Conservation (phyloP, 2,888 invertebrate genomes). For the Venusia cambrica region DNA sequence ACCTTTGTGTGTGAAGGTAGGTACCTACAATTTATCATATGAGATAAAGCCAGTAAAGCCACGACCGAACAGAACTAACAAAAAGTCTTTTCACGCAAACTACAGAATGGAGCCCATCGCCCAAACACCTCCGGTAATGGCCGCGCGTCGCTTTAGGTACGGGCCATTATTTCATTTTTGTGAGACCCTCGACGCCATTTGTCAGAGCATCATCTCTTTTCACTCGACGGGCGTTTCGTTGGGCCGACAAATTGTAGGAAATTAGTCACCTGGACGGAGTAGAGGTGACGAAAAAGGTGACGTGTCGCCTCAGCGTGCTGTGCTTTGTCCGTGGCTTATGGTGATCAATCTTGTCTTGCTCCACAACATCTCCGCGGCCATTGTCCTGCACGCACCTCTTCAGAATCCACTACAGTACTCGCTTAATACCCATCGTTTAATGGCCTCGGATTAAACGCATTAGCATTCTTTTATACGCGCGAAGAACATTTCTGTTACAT, state of each 20-base stretch:
- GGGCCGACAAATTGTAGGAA: slow-evolving; percentile 75
- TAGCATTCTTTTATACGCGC: slow-evolving; percentile 37
- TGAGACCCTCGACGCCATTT: slow-evolving; percentile 76
- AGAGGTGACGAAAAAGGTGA: slow-evolving; percentile 81
- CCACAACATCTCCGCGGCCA: slow-evolving; percentile 45
- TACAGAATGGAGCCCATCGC: slow-evolving; percentile 77
- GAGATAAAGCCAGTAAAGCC: slow-evolving; percentile 72
- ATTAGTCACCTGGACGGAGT: slow-evolving; percentile 75
- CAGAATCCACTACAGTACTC: slow-evolving; percentile 44
- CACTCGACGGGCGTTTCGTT: slow-evolving; percentile 65
- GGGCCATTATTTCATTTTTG: slow-evolving; percentile 79
- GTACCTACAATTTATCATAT: slow-evolving; percentile 71
- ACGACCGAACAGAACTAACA: slow-evolving; percentile 75
- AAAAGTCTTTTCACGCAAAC: slow-evolving; percentile 74
- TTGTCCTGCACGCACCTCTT: slow-evolving; percentile 64
- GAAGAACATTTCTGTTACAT: slow-evolving; percentile 32
- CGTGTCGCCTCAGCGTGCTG: slow-evolving; percentile 53
- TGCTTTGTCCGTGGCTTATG: slow-evolving; percentile 51
- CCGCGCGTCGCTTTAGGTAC: slow-evolving; percentile 71
- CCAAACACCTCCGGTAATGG: slow-evolving; percentile 79
- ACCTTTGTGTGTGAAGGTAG: slow-evolving; percentile 58
- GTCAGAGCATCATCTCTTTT: slow-evolving; percentile 78
- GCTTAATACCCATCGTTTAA: slow-evolving; percentile 37
- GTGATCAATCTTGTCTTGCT: slow-evolving; percentile 72
- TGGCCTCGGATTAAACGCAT: slow-evolving; percentile 50